Base-by-base conservation (phyloP, 2,113 vertebrate species). In the Acrocephalus kingi region DNA sequence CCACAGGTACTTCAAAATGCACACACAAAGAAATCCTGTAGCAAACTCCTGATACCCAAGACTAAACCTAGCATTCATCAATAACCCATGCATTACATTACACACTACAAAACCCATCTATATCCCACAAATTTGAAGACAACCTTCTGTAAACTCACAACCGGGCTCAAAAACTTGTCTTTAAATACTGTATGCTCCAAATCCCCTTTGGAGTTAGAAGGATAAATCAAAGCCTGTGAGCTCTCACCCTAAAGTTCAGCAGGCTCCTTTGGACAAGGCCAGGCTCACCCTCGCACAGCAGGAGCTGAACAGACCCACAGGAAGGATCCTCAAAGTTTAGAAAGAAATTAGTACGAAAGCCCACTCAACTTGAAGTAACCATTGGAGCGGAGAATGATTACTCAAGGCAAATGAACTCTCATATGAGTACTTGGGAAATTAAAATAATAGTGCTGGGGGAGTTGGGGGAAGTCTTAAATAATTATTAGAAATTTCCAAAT, bases 331-430 rank as follows among this genome's bases (percentile, higher is more conserved):
- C 93, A 90, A 92, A 90, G 90, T 84, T 95, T 48, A 90, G 91
- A 90, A 86, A 96, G 69, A 94, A 94, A 94, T 95, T 89, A 92
- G 94, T 49, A 92, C 89, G 72, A 87, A 94, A 94, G 89, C 35
- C 66, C 90, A 92, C 62, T 96, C 88, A 90, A 45, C 92, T 90
- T 92, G 84, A 96, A 96, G 64, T 77, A 88, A 74, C 85, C 75
- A 41, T 8, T 91, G 94, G 85, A 97, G 84, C 63, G 7, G 39
- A 94, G 87, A 80, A 63, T 31, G 45, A 94, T 84, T 93, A 90
- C 89, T 84, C 78, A 76, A 84, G 85, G 79, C 85, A 94, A 95
- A 83, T 94, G 68, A 96, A 88, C 72, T 67, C 82, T 49, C 33
- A 67, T 31, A 78, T 3, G 24, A 81, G 48, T 86, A 94, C 39